Percentiles rank a stretch among this genome's conserved stretches.
Evolutionary conservation across 2,113 vertebrate species (phyloP).

Genomic region (Channa maculata): DNA sequence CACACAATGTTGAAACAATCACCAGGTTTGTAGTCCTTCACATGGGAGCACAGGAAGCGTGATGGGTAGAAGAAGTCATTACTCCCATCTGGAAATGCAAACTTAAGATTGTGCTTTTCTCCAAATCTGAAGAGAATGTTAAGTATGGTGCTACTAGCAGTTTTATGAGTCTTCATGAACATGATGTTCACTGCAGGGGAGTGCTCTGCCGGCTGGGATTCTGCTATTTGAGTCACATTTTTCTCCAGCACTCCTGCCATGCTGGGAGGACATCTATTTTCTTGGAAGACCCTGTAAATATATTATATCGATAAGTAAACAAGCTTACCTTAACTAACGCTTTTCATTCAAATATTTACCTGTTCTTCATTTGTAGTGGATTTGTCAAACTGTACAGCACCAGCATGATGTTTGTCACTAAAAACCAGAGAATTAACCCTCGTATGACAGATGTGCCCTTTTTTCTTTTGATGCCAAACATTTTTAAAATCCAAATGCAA

Average conservation of each 20-base stretch:
- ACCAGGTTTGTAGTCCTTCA: slow-evolving; percentile 89
- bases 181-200: slow-evolving; percentile 87
- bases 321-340: background rate
- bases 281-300: slow-evolving; percentile 74
- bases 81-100: slow-evolving; percentile 90
- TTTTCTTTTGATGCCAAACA: slow-evolving; percentile 68
- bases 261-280: slow-evolving; percentile 80
- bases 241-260: background rate
- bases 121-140: slow-evolving; percentile 97
- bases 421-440: slow-evolving; percentile 84
- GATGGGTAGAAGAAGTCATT: slow-evolving; percentile 94
- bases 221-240: accelerated
- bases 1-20: slow-evolving; percentile 93
- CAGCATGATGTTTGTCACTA: slow-evolving; percentile 88
- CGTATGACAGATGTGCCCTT: slow-evolving; percentile 81
- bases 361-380: slow-evolving; percentile 76
- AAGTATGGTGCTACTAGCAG: slow-evolving; percentile 94
- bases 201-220: slow-evolving; percentile 64
- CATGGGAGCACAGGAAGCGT: slow-evolving; percentile 87
- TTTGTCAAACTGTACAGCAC: slow-evolving; percentile 85
- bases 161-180: slow-evolving; percentile 99
- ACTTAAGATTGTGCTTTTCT: slow-evolving; percentile 89
- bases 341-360: slow-evolving; percentile 66
- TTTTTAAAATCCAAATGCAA: slow-evolving; percentile 58
- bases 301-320: slow-evolving; percentile 1